Conservation (phyloP, 2,888 invertebrate species). For the Pilophorus perplexus region DNA sequence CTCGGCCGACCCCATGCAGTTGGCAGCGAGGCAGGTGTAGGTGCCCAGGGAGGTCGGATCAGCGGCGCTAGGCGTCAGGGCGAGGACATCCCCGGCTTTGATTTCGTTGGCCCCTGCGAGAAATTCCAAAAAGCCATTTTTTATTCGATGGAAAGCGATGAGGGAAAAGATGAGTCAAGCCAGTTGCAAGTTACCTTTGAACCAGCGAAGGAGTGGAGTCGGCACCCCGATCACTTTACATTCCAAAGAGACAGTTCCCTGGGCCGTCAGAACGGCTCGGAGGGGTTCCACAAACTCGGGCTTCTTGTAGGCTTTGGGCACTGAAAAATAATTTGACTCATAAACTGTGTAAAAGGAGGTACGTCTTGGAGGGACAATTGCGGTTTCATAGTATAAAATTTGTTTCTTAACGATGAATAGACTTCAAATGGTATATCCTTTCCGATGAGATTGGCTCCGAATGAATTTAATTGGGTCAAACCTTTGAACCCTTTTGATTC, state of each 20-base stretch:
- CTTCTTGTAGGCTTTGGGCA: constrained; percentile 83
- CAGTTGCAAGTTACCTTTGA: constrained; percentile 79
- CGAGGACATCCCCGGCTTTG: constrained; percentile 85
- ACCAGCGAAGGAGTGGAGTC: constrained; percentile 70
- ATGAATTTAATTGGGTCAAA: no score
- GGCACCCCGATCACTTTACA: constrained; percentile 92
- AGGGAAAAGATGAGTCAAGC: background rate
- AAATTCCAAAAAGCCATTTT: background rate
- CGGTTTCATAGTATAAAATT: no score
- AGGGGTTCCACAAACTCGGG: constrained; percentile 85
- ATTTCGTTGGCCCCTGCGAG: constrained; percentile 59
- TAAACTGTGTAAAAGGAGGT: no score
- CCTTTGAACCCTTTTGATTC: no score
- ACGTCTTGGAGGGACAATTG: no score
- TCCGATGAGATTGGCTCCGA: no score
- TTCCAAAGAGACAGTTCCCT: constrained; percentile 84
- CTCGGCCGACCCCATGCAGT: constrained; percentile 82
- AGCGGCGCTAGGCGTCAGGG: constrained; percentile 76
- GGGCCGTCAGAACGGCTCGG: constrained; percentile 76
- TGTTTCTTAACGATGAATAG: no score
- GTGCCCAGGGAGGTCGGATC: constrained; percentile 84
- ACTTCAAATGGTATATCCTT: no score
- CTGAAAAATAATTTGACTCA: constrained; percentile 54
- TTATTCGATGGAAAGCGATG: background rate
- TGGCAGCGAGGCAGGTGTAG: constrained; percentile 82